A percentile compares a stretch with the other conserved stretches of the same genome.
phyloP scores from a whole-genome alignment of 2,888 invertebrate species.

The Ophion ellenae region DNA sequence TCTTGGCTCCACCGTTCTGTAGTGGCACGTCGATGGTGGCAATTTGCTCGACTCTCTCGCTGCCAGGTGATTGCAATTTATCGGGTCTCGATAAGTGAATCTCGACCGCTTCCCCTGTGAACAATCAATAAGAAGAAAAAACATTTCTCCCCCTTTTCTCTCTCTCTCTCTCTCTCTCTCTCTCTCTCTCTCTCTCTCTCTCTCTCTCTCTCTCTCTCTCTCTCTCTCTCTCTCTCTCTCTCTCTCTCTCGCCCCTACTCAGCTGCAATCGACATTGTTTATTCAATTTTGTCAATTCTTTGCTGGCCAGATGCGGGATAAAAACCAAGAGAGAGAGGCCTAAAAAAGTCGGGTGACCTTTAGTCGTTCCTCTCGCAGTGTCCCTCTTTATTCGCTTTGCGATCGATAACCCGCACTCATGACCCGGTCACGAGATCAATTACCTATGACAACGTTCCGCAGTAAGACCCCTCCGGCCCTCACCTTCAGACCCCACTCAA shows the following conservation, averaged over 20 bases:
- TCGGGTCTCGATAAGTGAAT: slow-evolving; percentile 85
- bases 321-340: slow-evolving; percentile 12
- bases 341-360: slow-evolving; percentile 37
- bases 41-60: slow-evolving; percentile 80
- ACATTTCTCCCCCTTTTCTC: slow-evolving; percentile 25
- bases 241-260: not conserved
- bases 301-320: not conserved
- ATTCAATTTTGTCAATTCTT: not conserved
- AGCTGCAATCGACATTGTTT: not conserved
- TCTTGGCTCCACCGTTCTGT: slow-evolving; percentile 82
- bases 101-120: slow-evolving; percentile 77
- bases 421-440: slow-evolving; percentile 70
- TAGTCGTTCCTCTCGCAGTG: not conserved
- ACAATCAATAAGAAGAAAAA: slow-evolving; percentile 57
- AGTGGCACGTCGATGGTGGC: slow-evolving; percentile 81
- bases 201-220: not conserved
- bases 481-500: not conserved
- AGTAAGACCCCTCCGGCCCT: slow-evolving; percentile 9
- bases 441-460: slow-evolving; percentile 64
- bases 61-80: slow-evolving; percentile 82
- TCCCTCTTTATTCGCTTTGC: slow-evolving; percentile 26
- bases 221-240: not conserved
- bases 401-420: slow-evolving; percentile 68
- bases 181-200: not conserved
- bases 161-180: not conserved